These are phyloP conservation scores for Physella acuta DNA, from an alignment of 1,140 invertebrate species.

Conservation along the genomic window DNA sequence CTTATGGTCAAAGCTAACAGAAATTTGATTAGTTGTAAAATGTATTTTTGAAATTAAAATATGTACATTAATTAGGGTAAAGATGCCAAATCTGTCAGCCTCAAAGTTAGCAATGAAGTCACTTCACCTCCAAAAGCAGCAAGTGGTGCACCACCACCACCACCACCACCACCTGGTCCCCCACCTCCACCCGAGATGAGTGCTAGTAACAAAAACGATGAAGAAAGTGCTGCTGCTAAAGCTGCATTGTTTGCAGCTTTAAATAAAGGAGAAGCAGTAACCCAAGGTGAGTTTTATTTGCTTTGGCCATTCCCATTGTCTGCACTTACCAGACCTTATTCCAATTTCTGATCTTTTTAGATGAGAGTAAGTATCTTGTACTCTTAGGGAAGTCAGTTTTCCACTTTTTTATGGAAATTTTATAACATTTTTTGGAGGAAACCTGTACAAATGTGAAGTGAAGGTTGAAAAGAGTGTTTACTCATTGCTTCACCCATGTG, in stretches of 20 bases:
- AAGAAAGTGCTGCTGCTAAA: conserved; percentile 30
- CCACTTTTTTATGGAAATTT: no score
- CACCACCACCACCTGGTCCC: conserved; percentile 58
- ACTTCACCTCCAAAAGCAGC: conserved; percentile 54
- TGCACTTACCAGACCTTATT: background rate
- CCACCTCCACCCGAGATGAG: conserved; percentile 65
- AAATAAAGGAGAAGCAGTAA: conserved; percentile 89
- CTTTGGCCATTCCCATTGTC: background rate
- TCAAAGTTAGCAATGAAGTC: conserved; percentile 30
- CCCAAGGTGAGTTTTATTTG: conserved; percentile 81
- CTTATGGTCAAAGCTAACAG: no score
- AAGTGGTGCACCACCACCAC: conserved; percentile 53
- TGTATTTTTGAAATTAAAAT: background rate
- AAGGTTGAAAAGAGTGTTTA: no score
- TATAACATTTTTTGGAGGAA: no score
- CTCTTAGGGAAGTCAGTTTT: no score
- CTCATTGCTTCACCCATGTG: no score
- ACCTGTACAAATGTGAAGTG: no score
- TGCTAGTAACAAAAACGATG: conserved; percentile 46
- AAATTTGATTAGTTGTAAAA: background rate
- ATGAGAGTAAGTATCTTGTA: no score
- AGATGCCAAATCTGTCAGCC: conserved; percentile 42
- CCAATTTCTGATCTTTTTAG: no score
- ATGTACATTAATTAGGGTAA: conserved; percentile 42
- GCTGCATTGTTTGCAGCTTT: conserved; percentile 81